Evolutionary conservation across 2,113 vertebrate genomes (phyloP), one percentile per base, ranked within the genome.

Genomic region (Grallaria varia): DNA sequence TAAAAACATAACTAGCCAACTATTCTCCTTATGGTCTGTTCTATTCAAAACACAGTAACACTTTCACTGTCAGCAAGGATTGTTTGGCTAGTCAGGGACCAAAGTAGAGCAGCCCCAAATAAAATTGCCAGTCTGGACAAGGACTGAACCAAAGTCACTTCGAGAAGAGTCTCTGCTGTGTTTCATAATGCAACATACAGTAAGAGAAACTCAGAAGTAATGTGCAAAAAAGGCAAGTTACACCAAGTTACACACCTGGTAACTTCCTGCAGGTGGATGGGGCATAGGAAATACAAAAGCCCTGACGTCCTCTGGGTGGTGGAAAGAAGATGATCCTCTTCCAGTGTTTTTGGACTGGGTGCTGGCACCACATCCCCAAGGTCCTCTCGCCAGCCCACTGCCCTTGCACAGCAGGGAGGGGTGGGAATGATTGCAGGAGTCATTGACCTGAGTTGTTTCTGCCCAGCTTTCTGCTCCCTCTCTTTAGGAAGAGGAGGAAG

Each of bases 351-450:
- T 56, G 52, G 25, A 45, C 27, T 22, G 33, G 9, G 31, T 53
- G 31, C 44, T 91, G 60, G 33, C 3, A 37, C 24, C 28, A 18
- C 7, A 40, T 17, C 16, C 12, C 20, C 76, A 81, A 17, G n/a
- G 28, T 40, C 21, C 53, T 52, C 30, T 8, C 20, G 31, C 30
- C n/a, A 68, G 15, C 68, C 6, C 0, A 1, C 20, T 68, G 69
- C 20, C 24, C 27, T 80, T 1, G 1, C 21, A 31, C 1, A 21
- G 8, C 27, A 28, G 24, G 27, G 45, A 80, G 13, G 14, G 5
- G 27, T 40, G 44, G n/a, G 31, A 84, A 55, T 10, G 20, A 33
- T 16, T 0, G 0, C 58, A n/a, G 59, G 23, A 66, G 20, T 30
- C 3, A 4, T 33, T 45, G 50, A 33, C 22, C 31, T 78, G 23